phyloP scores from a whole-genome alignment of 2,113 vertebrate genomes.

The Cariama cristata region DNA sequence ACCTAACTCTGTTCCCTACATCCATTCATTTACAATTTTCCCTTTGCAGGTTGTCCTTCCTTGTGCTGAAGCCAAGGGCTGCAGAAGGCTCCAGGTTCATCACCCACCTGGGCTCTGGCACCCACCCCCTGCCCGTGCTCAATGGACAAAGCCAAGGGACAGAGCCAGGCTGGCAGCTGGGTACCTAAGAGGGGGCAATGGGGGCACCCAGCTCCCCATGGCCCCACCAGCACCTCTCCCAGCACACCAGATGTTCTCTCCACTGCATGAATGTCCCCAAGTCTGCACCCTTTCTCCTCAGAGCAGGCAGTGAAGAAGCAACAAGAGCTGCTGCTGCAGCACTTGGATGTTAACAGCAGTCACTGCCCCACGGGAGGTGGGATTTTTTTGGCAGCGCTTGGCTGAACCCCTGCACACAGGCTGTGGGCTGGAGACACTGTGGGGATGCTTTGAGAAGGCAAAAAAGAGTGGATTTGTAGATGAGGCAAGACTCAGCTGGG shows the following conservation, averaged over 20 bases:
- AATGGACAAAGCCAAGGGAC: background rate
- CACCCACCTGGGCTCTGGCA: background rate
- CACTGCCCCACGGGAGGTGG: rapidly evolving
- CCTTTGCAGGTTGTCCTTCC: background rate
- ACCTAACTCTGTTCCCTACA: background rate
- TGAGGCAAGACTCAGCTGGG: background rate
- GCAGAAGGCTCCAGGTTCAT: background rate
- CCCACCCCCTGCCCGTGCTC: rapidly evolving
- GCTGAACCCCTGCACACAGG: background rate
- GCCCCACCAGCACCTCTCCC: background rate
- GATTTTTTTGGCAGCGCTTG: background rate
- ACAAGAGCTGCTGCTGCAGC: background rate
- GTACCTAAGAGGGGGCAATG: background rate
- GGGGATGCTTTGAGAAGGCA: background rate
- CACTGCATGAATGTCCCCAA: background rate
- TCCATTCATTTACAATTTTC: background rate
- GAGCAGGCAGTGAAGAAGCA: background rate
- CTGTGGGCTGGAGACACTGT: too few species aligned
- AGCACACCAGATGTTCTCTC: background rate
- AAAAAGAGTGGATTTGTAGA: background rate
- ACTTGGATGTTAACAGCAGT: rapidly evolving
- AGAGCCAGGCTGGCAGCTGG: background rate
- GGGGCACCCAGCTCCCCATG: background rate
- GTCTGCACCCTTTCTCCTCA: background rate
- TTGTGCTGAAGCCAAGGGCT: background rate